phyloP scores from a whole-genome alignment of 2,888 invertebrate species.

The Agrochola lychnidis region DNA sequence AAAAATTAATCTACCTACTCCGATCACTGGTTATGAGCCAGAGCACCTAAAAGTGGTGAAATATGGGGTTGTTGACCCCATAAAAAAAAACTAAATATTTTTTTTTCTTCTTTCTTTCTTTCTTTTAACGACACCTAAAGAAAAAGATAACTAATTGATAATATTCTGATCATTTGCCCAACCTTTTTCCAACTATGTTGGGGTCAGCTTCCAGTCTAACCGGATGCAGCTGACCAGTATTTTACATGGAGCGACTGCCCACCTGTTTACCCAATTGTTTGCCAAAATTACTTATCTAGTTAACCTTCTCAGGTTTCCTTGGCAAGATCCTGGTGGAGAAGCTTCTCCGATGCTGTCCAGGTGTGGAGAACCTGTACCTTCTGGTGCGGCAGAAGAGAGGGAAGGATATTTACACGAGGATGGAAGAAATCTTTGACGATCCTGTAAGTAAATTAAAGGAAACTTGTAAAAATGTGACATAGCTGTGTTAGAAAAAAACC shows the following conservation, averaged over 20 bases:
- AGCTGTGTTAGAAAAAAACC: too few relatives aligned
- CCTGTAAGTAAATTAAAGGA: slow-evolving; percentile 83
- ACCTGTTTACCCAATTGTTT: not conserved
- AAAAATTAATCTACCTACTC: too few relatives aligned
- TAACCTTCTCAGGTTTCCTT: slow-evolving; percentile 80
- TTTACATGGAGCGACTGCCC: not conserved
- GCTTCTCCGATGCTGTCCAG: slow-evolving; percentile 93
- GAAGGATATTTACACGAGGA: slow-evolving; percentile 91
- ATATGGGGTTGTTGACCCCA: too few relatives aligned
- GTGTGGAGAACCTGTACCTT: slow-evolving; percentile 92
- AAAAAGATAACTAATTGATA: not conserved
- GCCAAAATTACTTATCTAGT: not conserved
- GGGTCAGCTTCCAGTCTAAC: not conserved
- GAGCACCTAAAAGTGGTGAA: too few relatives aligned
- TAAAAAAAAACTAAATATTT: too few relatives aligned
- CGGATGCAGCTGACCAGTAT: not conserved
- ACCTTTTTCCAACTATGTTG: not conserved
- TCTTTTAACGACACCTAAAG: not conserved
- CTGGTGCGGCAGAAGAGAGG: slow-evolving; percentile 94
- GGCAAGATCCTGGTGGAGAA: slow-evolving; percentile 95
- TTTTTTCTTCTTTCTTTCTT: too few relatives aligned
- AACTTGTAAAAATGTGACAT: too few relatives aligned
- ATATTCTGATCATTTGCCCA: not conserved
- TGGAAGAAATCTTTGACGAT: slow-evolving; percentile 93
- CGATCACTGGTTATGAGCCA: too few relatives aligned